A percentile compares a stretch with the other conserved stretches of the same genome.
Evolutionary conservation across 2,888 invertebrate species (phyloP).

Genomic region (Drosophila multiciliata): DNA sequence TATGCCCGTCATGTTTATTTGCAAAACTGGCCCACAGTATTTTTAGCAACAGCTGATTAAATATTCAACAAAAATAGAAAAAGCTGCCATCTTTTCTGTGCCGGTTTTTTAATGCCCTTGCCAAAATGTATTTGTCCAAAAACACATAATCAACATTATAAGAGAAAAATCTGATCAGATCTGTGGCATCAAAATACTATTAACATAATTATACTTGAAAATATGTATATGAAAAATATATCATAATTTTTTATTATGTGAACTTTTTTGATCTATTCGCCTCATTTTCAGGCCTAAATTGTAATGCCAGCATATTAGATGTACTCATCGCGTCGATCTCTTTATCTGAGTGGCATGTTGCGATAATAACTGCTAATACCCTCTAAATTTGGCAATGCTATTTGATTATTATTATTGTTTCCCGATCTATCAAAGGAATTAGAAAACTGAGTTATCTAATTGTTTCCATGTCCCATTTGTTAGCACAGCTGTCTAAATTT

Average conservation of each 20-base stretch:
- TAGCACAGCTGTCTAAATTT: not conserved
- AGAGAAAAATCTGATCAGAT: not conserved
- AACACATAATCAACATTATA: not conserved
- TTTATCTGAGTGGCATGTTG: not conserved
- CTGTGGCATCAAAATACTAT: not conserved
- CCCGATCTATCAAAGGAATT: not conserved
- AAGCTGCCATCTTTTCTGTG: not conserved
- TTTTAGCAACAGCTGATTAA: too few species aligned
- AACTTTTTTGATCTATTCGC: too few species aligned
- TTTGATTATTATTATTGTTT: constrained; percentile 1
- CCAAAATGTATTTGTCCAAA: not conserved
- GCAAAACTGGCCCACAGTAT: too few species aligned
- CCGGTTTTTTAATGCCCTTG: not conserved
- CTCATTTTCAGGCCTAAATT: too few species aligned
- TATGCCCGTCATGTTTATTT: too few species aligned
- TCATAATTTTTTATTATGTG: not conserved
- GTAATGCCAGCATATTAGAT: too few species aligned
- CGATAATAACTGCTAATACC: not conserved
- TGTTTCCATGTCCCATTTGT: constrained; percentile 1
- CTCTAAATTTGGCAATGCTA: not conserved
- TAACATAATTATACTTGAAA: not conserved
- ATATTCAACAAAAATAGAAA: not conserved
- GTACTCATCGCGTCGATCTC: too few species aligned
- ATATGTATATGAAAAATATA: not conserved
- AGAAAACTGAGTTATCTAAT: not conserved